Evolutionary conservation across 2,888 invertebrate species (phyloP).

Genomic region (Synanthedon myopaeformis): DNA sequence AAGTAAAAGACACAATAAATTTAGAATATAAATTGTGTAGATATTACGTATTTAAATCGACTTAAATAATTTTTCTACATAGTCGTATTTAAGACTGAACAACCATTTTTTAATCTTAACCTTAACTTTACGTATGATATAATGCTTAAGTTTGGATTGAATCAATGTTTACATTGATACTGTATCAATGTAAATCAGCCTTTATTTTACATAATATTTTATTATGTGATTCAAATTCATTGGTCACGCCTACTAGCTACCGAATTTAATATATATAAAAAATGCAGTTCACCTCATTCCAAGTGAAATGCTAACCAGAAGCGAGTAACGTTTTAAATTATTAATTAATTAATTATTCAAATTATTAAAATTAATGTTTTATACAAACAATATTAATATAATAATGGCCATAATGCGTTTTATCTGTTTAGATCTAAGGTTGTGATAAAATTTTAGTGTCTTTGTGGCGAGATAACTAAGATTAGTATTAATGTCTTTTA

Average conservation of each 20-base stretch:
- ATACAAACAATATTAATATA: neutral
- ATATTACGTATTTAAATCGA: no score
- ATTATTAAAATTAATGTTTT: neutral
- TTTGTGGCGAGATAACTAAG: conserved; percentile 4
- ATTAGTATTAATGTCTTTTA: neutral
- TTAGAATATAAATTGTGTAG: no score
- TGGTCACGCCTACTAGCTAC: neutral
- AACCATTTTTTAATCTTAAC: no score
- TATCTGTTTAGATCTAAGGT: conserved; percentile 2
- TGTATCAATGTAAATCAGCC: no score
- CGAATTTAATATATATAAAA: neutral
- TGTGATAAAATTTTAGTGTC: conserved; percentile 5
- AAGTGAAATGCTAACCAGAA: neutral
- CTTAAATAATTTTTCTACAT: no score
- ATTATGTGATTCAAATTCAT: neutral
- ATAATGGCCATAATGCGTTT: neutral
- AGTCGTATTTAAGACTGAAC: no score
- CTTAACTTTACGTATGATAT: no score
- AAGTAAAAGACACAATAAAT: no score
- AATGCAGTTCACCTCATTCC: neutral
- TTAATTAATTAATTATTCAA: neutral
- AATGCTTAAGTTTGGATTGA: no score
- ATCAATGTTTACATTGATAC: no score
- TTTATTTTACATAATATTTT: no score
- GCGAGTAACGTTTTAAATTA: neutral